Percentiles rank a stretch among this genome's conserved stretches.
Evolutionary conservation across 1,140 invertebrate genomes (phyloP).

Genomic region (Bombus pascuorum): DNA sequence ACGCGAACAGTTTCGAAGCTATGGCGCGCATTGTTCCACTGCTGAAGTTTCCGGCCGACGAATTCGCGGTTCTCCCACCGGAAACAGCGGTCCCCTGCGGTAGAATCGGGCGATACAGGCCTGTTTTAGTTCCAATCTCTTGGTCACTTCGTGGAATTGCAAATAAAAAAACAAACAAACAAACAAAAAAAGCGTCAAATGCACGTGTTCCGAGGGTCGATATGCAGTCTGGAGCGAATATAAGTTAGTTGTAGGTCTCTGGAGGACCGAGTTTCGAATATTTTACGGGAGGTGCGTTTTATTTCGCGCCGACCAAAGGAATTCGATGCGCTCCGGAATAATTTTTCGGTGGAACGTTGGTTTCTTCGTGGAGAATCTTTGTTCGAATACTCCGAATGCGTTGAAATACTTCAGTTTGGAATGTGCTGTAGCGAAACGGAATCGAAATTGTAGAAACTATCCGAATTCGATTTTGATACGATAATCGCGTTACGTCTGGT

Average conservation of each 20-base stretch:
- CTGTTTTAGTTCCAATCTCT: background rate
- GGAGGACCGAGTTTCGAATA: slow-evolving; percentile 44
- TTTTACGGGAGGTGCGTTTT: slow-evolving; percentile 15
- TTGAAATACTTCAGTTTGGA: background rate
- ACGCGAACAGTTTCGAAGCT: background rate
- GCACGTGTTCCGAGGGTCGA: background rate
- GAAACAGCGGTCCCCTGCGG: background rate
- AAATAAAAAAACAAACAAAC: background rate
- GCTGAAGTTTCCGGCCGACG: background rate
- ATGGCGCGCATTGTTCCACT: background rate
- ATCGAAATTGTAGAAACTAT: background rate
- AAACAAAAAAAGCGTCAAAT: slow-evolving; percentile 1
- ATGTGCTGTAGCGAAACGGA: background rate
- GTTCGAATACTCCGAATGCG: too few species aligned
- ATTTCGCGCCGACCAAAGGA: slow-evolving; percentile 26
- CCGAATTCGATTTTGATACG: background rate
- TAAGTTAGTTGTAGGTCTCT: background rate
- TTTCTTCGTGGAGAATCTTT: background rate
- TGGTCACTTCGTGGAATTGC: slow-evolving; percentile 18
- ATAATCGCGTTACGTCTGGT: background rate
- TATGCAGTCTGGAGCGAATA: background rate
- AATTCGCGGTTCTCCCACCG: background rate
- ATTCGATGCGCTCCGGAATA: slow-evolving; percentile 19
- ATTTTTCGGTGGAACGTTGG: background rate
- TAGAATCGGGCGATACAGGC: background rate